Conservation (phyloP, 2,888 invertebrate genomes). For the Ornithoptera priamus region DNA sequence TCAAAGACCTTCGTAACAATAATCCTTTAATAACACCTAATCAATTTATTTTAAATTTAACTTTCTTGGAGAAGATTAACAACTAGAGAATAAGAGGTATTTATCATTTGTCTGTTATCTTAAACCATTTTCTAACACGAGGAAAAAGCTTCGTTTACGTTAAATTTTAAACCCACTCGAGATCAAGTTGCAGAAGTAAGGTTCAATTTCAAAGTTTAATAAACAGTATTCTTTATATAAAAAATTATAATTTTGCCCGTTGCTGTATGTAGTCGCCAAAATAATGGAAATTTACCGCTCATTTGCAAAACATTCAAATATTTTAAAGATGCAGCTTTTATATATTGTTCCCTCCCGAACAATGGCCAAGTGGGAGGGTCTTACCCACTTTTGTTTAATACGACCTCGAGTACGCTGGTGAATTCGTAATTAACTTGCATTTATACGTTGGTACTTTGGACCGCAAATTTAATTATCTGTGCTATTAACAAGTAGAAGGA, state of each 20-base stretch:
- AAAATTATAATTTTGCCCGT: no score
- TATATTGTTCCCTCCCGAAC: conserved; percentile 25
- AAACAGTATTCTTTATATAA: not conserved
- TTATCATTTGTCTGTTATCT: no score
- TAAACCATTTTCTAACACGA: no score
- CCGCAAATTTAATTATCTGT: conserved; percentile 19
- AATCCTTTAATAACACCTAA: no score
- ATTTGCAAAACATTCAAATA: conserved; percentile 15
- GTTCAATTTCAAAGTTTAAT: not conserved
- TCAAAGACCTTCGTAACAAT: no score
- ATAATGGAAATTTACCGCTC: conserved; percentile 1
- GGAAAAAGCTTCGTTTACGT: no score
- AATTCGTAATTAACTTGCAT: conserved; percentile 18
- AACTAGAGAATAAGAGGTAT: no score
- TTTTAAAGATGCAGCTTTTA: conserved; percentile 11
- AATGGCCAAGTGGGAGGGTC: conserved; percentile 21
- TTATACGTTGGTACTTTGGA: not conserved
- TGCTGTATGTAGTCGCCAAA: not conserved
- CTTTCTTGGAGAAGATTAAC: no score
- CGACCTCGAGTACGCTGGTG: conserved; percentile 17
- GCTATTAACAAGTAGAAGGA: not conserved
- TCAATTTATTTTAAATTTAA: no score
- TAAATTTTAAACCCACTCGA: no score
- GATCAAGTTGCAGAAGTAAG: not conserved
- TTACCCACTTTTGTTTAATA: conserved; percentile 6